phyloP scores from a whole-genome alignment of 2,888 invertebrate genomes.

The Cryptosula pallasiana region DNA sequence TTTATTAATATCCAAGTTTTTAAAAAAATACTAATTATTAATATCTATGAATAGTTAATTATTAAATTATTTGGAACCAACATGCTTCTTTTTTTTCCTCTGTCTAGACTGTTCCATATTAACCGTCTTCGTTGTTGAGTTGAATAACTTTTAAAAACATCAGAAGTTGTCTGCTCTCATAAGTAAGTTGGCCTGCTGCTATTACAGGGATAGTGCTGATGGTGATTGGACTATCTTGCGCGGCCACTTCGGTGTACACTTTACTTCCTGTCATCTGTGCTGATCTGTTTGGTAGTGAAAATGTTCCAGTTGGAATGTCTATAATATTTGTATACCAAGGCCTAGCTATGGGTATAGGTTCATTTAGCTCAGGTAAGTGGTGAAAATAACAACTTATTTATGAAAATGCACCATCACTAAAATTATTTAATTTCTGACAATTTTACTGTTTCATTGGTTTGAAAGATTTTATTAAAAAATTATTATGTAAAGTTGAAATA shows the following conservation, averaged over 20 bases:
- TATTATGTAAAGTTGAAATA: too few species aligned
- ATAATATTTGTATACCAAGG: constrained; percentile 7
- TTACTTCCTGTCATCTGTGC: neutral
- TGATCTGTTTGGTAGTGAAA: neutral
- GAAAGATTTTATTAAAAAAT: too few species aligned
- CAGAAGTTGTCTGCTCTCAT: too few species aligned
- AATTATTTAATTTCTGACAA: neutral
- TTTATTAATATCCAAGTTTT: too few species aligned
- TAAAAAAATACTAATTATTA: too few species aligned
- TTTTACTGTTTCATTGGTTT: neutral
- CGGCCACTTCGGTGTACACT: neutral
- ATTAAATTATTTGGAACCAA: too few species aligned
- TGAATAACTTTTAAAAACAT: too few species aligned
- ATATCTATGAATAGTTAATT: too few species aligned
- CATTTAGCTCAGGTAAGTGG: neutral
- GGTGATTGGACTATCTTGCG: neutral
- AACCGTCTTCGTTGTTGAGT: too few species aligned
- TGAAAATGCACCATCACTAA: neutral
- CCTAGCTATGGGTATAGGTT: neutral
- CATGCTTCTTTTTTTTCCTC: too few species aligned
- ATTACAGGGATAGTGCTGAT: neutral
- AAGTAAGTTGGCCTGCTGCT: neutral
- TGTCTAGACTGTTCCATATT: neutral
- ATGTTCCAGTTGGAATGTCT: neutral
- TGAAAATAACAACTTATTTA: neutral